These are phyloP conservation scores for Micronisus gabar DNA, from an alignment of 2,113 vertebrate genomes.

Conservation along the genomic window DNA sequence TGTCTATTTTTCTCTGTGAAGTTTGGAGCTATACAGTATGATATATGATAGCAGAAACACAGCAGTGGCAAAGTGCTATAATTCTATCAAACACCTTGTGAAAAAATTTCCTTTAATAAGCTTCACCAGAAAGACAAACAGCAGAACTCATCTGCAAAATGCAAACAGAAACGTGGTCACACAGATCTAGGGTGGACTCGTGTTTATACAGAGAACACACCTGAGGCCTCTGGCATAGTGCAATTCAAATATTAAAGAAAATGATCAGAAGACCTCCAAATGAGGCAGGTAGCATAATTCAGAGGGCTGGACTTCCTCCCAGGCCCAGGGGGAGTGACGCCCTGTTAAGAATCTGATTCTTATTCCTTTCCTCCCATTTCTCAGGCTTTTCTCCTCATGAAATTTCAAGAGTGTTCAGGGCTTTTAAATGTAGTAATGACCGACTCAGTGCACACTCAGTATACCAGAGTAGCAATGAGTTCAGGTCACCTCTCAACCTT, in stretches of 20 bases:
- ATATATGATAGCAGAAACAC: not conserved
- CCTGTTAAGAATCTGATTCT: not conserved
- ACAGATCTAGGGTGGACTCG: accelerated
- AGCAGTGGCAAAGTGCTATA: not conserved
- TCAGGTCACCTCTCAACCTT: not conserved
- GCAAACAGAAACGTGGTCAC: not conserved
- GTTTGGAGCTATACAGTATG: not conserved
- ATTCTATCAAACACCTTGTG: not conserved
- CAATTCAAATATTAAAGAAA: not conserved
- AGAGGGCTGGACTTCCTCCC: not conserved
- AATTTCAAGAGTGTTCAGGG: not conserved
- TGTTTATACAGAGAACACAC: not conserved
- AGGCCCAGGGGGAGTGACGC: not conserved
- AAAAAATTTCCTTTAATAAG: not conserved
- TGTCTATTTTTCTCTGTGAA: constrained; percentile 10
- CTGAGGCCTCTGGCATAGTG: not conserved
- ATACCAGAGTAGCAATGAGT: not conserved
- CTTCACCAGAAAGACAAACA: not conserved
- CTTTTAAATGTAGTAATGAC: not conserved
- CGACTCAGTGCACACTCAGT: not conserved
- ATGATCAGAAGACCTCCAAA: not conserved
- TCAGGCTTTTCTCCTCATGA: not conserved
- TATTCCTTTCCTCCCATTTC: not conserved
- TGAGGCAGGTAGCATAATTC: not conserved
- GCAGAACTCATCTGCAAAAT: not conserved